Evolutionary conservation across 2,113 vertebrate species (phyloP), one percentile per base, ranked within the genome.

Genomic region (Eclectus roratus): DNA sequence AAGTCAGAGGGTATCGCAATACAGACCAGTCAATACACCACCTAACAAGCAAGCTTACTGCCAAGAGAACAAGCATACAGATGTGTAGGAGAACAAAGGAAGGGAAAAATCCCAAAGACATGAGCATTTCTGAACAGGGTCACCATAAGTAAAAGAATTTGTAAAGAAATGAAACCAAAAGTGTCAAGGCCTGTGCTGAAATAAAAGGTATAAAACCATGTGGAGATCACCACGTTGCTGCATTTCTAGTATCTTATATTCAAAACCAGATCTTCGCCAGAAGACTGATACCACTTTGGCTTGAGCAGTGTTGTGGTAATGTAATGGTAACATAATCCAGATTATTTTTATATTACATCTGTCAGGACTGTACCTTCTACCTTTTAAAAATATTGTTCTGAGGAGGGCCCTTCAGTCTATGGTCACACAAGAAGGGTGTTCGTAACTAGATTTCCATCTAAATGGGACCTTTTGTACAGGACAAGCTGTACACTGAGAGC

Each of bases 321-420:
- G n/a, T n/a, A n/a, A n/a, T 0, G 46, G 4, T 28, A 55, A 46
- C 21, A 71, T 1, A 56, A 72, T 17, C 8, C 52, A 55, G 33
- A 79, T 5, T 24, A n/a, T 37, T 46, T 53, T 68, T 80, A 33
- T 17, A 49, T 33, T 39, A 24, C 1, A 3, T 28, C 27, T 41
- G 25, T 50, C 52, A 85, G 52, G 39, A 80, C 20, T 58, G 33
- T 52, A 46, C 10, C 25, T 9, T 60, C 23, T 60, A 20, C 10
- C 21, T 64, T 35, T 74, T 11, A 58, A 76, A 66, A 92, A 35
- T 27, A 89, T n/a, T 46, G 27, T n/a, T 86, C 5, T 17, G 29
- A 46, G 4, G 3, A 3, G 8, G 16, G 37, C 7, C 14, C 8
- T 78, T 64, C 35, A 72, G 28, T 16, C 17, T 60, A 9, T 6